Base-by-base conservation (phyloP, 1,140 invertebrate species). In the Sarcophaga peregrina region DNA sequence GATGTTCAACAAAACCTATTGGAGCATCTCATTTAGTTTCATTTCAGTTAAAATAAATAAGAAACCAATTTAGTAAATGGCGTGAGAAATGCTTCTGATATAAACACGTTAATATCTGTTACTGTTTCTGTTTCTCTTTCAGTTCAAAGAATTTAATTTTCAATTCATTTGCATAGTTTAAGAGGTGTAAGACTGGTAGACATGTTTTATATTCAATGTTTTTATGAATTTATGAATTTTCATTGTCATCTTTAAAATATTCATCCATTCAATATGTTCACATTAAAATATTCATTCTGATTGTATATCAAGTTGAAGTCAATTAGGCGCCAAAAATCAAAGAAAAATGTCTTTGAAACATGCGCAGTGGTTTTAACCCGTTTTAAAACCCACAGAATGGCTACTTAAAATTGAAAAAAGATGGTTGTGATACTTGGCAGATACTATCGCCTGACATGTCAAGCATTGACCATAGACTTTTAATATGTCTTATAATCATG, bases 61-160 rank as follows among this genome's bases (percentile, higher is more conserved):
- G n/a, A 17, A 68, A 68, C 62, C 62, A 68, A 25, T 68, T 58
- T 25, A 68, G 17, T 17, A 76, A 47, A 76, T 76, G 74, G 74
- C 74, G 74, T 76, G 74, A 76, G 74, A 76, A 76, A 76, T 48
- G 74, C 74, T 76, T 76, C n/a, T 46, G 11, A n/a, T 48, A 76
- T 11, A 10, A 62, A 73, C 68, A 73, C 68, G 68, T 25, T 73
- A 37, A 37, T 37, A 37, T 2, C 25, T 37, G 25, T n/a, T n/a
- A n/a, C n/a, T n/a, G 17, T 9, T 72, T 72, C 11, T 50, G 48
- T 50, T 50, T 50, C 6, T 50, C 6, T 50, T 50, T 50, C 6
- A 50, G 11, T 50, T 50, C 6, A 50, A 50, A 50, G 8, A 52
- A 52, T 3, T 20, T 8, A 3, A 68, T 17, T 20, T 15, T 20